Evolutionary conservation across 2,888 invertebrate genomes (phyloP), one percentile per base, ranked within the genome.

Genomic region (Scaptomyza caliginosa): DNA sequence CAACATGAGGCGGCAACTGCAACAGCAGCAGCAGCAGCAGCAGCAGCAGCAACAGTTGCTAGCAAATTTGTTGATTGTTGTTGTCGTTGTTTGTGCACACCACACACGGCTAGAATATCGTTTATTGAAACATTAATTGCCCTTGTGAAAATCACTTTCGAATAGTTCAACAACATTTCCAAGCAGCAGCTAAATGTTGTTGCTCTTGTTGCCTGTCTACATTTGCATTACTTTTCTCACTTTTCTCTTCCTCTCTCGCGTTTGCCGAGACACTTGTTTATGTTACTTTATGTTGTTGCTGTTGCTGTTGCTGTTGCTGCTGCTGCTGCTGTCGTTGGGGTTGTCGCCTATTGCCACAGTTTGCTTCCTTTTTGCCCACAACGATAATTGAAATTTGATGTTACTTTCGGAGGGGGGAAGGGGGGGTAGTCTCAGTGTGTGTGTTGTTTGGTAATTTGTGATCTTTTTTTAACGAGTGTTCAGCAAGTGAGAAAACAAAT

Each of bases 81-180:
- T 17, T 66, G 58, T 40, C 58, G 60, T 32, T 59, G 59, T 23
- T 57, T 50, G 13, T 55, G 32, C 39, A 40, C 24, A 62, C 17
- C 19, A 59, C n/a, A n/a, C n/a, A n/a, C n/a, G n/a, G 72, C 70
- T 67, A 71, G 67, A 84, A 87, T 85, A 87, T 81, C 88, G 88
- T 86, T 89, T 89, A 89, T 89, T 89, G 89, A 89, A 88, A 88
- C 87, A 89, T 89, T 89, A 88, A 89, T 88, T 88, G 88, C 77
- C 74, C 75, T 77, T 80, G 80, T 82, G 79, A 79, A 82, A 82
- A 77, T 83, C 84, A 78, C 71, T 86, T 82, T 74, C 75, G 65
- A 74, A 81, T 70, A 74, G 76, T 72, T 85, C 72, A 78, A 77
- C 81, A 83, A 74, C 74, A 54, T 70, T 77, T 72, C 11, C 58